These are phyloP conservation scores for Pharmacophagus antenor DNA, from an alignment of 2,888 invertebrate genomes.

Conservation along the genomic window DNA sequence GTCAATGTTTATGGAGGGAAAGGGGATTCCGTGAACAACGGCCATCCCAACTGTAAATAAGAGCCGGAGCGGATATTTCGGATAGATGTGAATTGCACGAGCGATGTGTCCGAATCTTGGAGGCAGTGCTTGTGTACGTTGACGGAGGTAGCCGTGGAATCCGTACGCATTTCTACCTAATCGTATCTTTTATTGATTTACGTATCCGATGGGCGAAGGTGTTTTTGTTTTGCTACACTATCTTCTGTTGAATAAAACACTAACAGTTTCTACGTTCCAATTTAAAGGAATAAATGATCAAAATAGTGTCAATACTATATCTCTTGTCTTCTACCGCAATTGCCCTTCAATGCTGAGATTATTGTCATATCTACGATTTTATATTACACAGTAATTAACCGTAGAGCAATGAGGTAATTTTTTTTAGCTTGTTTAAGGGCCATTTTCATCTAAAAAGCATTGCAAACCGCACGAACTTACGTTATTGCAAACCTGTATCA, in stretches of 20 bases:
- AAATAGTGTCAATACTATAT: too few relatives aligned
- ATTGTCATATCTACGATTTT: too few relatives aligned
- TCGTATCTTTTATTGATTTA: slow-evolving; percentile 8
- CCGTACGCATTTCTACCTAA: slow-evolving; percentile 6
- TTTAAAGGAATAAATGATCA: too few relatives aligned
- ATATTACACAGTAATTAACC: too few relatives aligned
- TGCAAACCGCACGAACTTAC: too few relatives aligned
- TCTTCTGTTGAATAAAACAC: too few relatives aligned
- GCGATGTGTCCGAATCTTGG: slow-evolving; percentile 27
- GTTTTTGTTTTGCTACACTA: not conserved
- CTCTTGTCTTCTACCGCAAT: too few relatives aligned
- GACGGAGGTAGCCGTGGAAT: slow-evolving; percentile 17
- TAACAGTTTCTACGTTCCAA: not conserved
- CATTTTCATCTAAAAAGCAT: too few relatives aligned
- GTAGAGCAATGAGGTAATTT: too few relatives aligned
- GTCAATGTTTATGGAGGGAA: slow-evolving; percentile 31
- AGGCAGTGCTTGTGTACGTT: slow-evolving; percentile 14
- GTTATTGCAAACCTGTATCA: too few relatives aligned
- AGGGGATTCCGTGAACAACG: slow-evolving; percentile 29
- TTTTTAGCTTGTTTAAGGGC: too few relatives aligned
- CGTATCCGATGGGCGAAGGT: not conserved
- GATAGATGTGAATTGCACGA: slow-evolving; percentile 27
- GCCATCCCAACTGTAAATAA: slow-evolving; percentile 30
- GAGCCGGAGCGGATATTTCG: slow-evolving; percentile 23
- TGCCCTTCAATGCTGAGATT: too few relatives aligned